A percentile compares a stretch with the other conserved stretches of the same genome.
phyloP scores from a whole-genome alignment of 2,888 invertebrate species.

The Cancer borealis region DNA sequence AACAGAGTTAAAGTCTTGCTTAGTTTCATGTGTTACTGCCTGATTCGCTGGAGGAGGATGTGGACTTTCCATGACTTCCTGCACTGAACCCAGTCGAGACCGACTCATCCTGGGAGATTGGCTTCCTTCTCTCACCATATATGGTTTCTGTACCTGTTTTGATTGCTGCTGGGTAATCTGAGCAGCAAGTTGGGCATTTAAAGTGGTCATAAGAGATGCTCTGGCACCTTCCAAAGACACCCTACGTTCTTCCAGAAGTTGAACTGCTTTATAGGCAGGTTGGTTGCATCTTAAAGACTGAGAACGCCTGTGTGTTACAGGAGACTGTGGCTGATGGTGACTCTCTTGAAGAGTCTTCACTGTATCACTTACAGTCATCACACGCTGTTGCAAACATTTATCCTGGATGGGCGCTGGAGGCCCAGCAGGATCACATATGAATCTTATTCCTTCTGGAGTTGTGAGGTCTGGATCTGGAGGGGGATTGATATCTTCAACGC shows the following conservation, averaged over 20 bases:
- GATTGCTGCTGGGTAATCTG: constrained; percentile 64
- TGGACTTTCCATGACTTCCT: constrained; percentile 68
- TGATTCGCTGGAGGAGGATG: constrained; percentile 57
- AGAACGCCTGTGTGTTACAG: constrained; percentile 71
- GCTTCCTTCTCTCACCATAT: constrained; percentile 61
- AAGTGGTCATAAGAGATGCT: constrained; percentile 75
- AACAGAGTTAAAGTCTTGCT: constrained; percentile 17
- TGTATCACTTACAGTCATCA: constrained; percentile 75
- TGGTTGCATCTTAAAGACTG: constrained; percentile 73
- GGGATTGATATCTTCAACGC: constrained; percentile 57
- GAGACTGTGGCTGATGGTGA: constrained; percentile 75
- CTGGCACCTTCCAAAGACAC: constrained; percentile 74
- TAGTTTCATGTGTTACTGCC: constrained; percentile 3
- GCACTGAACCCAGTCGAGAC: constrained; percentile 68
- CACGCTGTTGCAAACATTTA: constrained; percentile 70
- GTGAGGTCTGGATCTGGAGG: constrained; percentile 71
- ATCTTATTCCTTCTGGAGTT: constrained; percentile 74
- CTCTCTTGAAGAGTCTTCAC: constrained; percentile 73
- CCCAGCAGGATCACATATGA: constrained; percentile 66
- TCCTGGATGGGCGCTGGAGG: constrained; percentile 76
- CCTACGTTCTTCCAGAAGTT: constrained; percentile 65
- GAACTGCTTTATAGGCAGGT: constrained; percentile 66
- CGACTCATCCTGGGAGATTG: constrained; percentile 72
- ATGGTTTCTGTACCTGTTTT: constrained; percentile 43
- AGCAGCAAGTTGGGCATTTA: constrained; percentile 74